Percentiles rank a stretch among this genome's conserved stretches.
Conservation (phyloP, 2,797 vertebrate genomes). For the Streptopelia turtur region DNA sequence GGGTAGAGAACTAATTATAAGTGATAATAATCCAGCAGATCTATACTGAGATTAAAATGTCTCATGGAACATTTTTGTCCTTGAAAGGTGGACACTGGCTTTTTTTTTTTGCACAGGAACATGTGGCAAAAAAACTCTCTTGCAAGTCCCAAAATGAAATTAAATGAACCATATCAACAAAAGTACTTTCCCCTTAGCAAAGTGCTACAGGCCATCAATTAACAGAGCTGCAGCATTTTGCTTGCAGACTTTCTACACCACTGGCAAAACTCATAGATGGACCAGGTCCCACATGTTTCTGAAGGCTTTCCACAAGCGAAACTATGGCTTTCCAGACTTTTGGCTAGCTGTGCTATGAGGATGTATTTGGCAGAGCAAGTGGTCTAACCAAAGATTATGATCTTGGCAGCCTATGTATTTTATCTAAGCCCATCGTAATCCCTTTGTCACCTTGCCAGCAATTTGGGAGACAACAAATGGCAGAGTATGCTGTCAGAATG, state of each 20-base stretch:
- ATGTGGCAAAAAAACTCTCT: not conserved
- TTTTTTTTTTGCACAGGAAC: not conserved
- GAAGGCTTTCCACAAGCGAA: not conserved
- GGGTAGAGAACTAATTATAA: constrained; percentile 31
- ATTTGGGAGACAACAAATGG: not conserved
- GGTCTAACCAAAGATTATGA: not conserved
- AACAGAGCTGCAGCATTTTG: not conserved
- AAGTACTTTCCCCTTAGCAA: not conserved
- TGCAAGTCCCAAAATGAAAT: not conserved
- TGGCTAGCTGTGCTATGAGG: not conserved
- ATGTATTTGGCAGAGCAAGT: not conserved
- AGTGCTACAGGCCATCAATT: not conserved
- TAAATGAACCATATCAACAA: not conserved
- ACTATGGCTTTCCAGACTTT: not conserved
- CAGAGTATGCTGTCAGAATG: not conserved
- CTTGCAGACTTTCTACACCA: not conserved
- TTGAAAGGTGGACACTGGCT: not conserved
- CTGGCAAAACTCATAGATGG: not conserved
- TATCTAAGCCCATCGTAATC: not conserved
- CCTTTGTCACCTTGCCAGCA: not conserved
- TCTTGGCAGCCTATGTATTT: not conserved
- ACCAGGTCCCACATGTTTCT: not conserved
- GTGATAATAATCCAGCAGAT: constrained; percentile 38
- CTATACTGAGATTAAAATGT: constrained; percentile 14
- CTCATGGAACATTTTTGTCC: not conserved